Evolutionary conservation across 2,113 vertebrate genomes (phyloP), one percentile per base, ranked within the genome.

Genomic region (Chaenogobius annularis): DNA sequence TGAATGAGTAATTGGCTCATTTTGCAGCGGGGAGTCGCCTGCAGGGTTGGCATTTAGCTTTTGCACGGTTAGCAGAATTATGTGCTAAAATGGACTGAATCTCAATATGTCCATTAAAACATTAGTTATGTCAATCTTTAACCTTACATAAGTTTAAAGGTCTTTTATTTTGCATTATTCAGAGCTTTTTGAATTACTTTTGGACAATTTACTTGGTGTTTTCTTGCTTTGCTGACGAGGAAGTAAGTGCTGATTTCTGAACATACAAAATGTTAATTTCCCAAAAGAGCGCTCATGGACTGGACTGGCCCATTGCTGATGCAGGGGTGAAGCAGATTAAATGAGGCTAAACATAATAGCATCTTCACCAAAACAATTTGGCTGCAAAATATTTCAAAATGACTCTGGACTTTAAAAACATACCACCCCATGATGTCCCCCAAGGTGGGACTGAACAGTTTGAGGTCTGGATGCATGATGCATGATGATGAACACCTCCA

Each of bases 21-120:
- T 81, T 82, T 70, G 46, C 67, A 59, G 44, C 64, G 72, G 50
- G 68, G 63, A 72, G 68, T 14, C 70, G 22, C 11, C 43, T 19
- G 22, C 17, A 50, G 74, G 44, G 68, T 81, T 83, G 77, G 54
- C 86, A 83, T 88, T 88, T 78, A 63, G 67, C 9, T 82, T 86
- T 65, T 86, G 80, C 78, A 80, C 71, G 58, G 73, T 13, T 35
- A 40, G 83, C 80, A 80, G 43, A 69, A 74, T 70, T 81, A 73
- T 75, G 71, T 76, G 78, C 66, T 66, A 80, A 70, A 75, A 69
- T 68, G 73, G 59, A 65, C 26, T 65, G 22, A 56, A 66, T 81
- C 35, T 72, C 40, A 76, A 66, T 68, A 71, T 69, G 65, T 80
- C 77, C 62, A 73, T 70, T 80, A 23, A 81, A 20, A 40, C 23